These are phyloP conservation scores for Tineola bisselliella DNA, from an alignment of 2,888 invertebrate species.

Conservation along the genomic window DNA sequence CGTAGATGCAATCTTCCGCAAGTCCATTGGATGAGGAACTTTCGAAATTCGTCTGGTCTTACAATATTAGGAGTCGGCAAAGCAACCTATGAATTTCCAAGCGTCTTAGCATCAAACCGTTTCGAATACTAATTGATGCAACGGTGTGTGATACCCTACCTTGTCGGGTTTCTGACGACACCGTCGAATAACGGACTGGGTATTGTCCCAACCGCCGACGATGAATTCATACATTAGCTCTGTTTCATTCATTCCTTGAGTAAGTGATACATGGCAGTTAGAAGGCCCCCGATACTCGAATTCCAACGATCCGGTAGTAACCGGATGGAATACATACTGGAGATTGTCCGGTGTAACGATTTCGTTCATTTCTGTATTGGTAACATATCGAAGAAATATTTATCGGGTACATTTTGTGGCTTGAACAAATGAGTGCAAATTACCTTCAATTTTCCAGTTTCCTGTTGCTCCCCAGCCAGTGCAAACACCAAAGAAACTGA, in stretches of 20 bases:
- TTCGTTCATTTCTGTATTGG: slow-evolving; percentile 55
- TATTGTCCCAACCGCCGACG: slow-evolving; percentile 76
- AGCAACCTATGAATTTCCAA: slow-evolving; percentile 57
- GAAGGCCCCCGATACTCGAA: slow-evolving; percentile 70
- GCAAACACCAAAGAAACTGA: slow-evolving; percentile 81
- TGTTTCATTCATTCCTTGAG: slow-evolving; percentile 61
- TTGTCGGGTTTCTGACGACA: slow-evolving; percentile 72
- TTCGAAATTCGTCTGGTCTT: slow-evolving; percentile 63
- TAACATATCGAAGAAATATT: neutral
- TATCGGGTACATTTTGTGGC: slow-evolving; percentile 42
- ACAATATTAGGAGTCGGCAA: slow-evolving; percentile 68
- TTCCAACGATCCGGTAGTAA: slow-evolving; percentile 59
- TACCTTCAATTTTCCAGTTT: slow-evolving; percentile 84
- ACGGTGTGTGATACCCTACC: slow-evolving; percentile 44
- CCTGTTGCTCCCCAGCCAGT: slow-evolving; percentile 89
- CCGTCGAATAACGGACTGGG: slow-evolving; percentile 71
- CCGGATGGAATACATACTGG: slow-evolving; percentile 68
- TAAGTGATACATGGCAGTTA: slow-evolving; percentile 73
- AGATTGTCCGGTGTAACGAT: slow-evolving; percentile 67
- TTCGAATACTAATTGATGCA: slow-evolving; percentile 18
- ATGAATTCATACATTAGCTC: slow-evolving; percentile 74
- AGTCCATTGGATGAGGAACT: slow-evolving; percentile 67
- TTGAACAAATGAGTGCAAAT: slow-evolving; percentile 19
- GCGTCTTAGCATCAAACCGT: neutral
- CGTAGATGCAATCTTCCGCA: slow-evolving; percentile 62